Evolutionary conservation across 2,888 invertebrate genomes (phyloP).

Genomic region (Eulithis prunata): DNA sequence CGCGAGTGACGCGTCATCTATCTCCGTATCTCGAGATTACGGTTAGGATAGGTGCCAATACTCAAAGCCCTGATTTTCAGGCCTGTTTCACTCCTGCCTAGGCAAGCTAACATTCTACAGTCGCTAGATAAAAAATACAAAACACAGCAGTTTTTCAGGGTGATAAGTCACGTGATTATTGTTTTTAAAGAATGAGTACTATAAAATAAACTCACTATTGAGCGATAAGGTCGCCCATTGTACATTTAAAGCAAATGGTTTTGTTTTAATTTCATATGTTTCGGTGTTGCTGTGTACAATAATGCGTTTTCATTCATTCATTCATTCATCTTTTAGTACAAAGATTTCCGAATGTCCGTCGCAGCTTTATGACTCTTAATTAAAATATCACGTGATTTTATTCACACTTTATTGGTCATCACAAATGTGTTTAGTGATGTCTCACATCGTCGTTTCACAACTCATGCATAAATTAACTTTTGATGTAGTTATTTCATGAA

Average conservation of each 20-base stretch:
- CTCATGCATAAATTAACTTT: conserved; percentile 36
- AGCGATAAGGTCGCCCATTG: no score
- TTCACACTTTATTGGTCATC: conserved; percentile 31
- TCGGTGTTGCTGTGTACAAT: no score
- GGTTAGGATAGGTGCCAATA: conserved; percentile 26
- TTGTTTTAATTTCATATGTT: no score
- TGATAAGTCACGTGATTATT: no score
- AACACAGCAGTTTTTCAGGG: no score
- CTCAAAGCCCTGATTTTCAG: neutral
- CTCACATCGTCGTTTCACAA: conserved; percentile 21
- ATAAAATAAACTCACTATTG: no score
- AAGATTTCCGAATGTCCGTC: neutral
- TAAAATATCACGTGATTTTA: conserved; percentile 20
- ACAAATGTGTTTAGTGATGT: conserved; percentile 22
- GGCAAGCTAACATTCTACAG: no score
- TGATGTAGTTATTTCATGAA: conserved; percentile 18
- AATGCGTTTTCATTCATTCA: no score
- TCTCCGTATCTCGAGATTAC: conserved; percentile 29
- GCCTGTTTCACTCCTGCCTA: neutral
- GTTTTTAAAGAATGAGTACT: no score
- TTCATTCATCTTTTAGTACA: no score
- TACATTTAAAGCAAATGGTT: no score
- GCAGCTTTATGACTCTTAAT: conserved; percentile 10
- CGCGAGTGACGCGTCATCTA: conserved; percentile 25
- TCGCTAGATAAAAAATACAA: no score